Percentiles rank a stretch among this genome's conserved stretches.
Conservation (phyloP, 1,140 invertebrate species). For the Dryas iulia region DNA sequence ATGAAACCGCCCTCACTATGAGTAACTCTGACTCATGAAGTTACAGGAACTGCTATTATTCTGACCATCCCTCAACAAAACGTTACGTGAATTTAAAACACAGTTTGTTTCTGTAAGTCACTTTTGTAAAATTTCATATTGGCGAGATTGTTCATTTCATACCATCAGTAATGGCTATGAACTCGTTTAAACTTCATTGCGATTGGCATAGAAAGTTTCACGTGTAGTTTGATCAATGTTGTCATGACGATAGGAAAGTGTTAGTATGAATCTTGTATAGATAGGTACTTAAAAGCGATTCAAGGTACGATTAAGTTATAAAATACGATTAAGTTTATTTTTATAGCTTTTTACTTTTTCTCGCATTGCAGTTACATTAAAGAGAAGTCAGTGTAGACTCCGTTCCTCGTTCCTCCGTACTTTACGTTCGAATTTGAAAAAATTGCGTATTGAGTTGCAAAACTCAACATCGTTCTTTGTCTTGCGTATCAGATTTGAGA, state of each 20-base stretch:
- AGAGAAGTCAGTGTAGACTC: too few relatives aligned
- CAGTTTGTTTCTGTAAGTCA: background rate
- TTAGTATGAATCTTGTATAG: background rate
- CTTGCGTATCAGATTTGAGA: too few relatives aligned
- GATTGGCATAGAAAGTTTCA: background rate
- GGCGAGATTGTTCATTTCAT: background rate
- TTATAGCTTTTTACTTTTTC: too few relatives aligned
- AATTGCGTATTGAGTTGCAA: too few relatives aligned
- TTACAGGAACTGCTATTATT: conserved; percentile 3
- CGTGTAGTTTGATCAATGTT: conserved; percentile 44
- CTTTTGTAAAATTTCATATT: background rate
- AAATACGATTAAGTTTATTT: background rate
- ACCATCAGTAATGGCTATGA: background rate
- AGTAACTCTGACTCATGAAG: conserved; percentile 42
- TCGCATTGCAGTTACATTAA: too few relatives aligned
- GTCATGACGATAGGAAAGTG: conserved; percentile 39
- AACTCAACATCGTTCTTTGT: too few relatives aligned
- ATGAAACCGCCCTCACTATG: conserved; percentile 52
- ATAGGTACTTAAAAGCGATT: too few relatives aligned
- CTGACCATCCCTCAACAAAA: background rate
- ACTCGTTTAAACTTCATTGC: background rate
- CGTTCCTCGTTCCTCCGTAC: too few relatives aligned
- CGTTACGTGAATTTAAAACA: background rate
- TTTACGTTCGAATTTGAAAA: too few relatives aligned
- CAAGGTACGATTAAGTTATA: too few relatives aligned